Conservation (phyloP, 2,113 vertebrate genomes). For the Cyanocitta stelleri region DNA sequence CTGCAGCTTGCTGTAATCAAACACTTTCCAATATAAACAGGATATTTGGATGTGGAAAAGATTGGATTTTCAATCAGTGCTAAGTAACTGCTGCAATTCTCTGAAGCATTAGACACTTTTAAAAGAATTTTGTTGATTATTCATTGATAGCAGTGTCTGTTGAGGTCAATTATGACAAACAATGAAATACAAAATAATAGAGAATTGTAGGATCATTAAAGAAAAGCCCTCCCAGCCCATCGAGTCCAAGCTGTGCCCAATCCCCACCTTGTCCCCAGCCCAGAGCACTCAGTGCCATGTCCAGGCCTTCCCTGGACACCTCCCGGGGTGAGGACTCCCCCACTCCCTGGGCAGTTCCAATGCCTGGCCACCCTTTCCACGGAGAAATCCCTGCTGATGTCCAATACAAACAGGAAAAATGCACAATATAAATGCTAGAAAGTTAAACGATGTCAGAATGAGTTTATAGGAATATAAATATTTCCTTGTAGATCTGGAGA, state of each 20-base stretch:
- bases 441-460: not conserved
- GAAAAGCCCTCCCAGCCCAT: not conserved
- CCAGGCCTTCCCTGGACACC: not conserved
- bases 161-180: not conserved
- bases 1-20: conserved; percentile 49
- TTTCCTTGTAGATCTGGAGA: not conserved
- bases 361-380: not conserved
- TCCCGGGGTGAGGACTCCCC: not conserved
- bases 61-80: conserved; percentile 2
- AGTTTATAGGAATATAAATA: not conserved
- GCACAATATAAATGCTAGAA: not conserved
- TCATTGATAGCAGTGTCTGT: not conserved
- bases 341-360: not conserved
- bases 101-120: not conserved
- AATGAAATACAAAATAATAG: not conserved
- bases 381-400: not conserved
- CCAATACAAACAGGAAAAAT: not conserved
- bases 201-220: not conserved
- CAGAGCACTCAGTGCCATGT: not conserved
- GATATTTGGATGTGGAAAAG: not conserved
- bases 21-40: conserved; percentile 27
- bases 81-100: not conserved
- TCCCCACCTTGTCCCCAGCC: not conserved
- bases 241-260: not conserved
- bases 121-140: not conserved